phyloP scores from a whole-genome alignment of 2,888 invertebrate species.

The Orchesella flavescens region DNA sequence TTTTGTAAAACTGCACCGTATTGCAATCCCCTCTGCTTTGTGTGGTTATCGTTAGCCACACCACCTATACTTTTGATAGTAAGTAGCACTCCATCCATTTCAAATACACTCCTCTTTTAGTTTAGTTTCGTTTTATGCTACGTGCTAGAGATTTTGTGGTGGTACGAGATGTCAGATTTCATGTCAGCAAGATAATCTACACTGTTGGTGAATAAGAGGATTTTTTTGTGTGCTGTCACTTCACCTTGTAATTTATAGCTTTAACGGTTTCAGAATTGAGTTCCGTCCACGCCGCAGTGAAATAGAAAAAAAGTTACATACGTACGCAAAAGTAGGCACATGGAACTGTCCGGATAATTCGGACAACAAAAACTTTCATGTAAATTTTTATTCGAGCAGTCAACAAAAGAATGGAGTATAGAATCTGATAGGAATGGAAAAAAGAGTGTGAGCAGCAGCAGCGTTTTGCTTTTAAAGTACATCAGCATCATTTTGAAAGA shows the following conservation, averaged over 20 bases:
- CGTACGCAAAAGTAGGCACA: neutral
- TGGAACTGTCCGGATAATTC: neutral
- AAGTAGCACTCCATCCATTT: no score
- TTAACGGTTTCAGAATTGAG: neutral
- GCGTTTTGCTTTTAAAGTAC: no score
- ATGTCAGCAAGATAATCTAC: neutral
- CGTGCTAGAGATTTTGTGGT: neutral
- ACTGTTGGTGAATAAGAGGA: neutral
- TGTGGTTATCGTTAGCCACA: no score
- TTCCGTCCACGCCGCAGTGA: neutral
- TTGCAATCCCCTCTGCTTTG: no score
- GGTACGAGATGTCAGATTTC: constrained; percentile 2
- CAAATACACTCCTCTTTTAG: no score
- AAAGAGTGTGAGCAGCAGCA: no score
- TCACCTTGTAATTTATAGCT: constrained; percentile 2
- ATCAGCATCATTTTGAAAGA: no score
- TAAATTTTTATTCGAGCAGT: no score
- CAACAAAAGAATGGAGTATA: neutral
- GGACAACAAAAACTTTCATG: neutral
- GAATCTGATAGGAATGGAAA: neutral
- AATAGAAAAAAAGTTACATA: neutral
- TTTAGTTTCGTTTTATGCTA: no score
- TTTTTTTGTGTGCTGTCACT: constrained; percentile 17
- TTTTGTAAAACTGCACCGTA: no score
- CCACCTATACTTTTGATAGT: no score